phyloP scores from a whole-genome alignment of 2,888 invertebrate genomes.

The Dynastes maya region DNA sequence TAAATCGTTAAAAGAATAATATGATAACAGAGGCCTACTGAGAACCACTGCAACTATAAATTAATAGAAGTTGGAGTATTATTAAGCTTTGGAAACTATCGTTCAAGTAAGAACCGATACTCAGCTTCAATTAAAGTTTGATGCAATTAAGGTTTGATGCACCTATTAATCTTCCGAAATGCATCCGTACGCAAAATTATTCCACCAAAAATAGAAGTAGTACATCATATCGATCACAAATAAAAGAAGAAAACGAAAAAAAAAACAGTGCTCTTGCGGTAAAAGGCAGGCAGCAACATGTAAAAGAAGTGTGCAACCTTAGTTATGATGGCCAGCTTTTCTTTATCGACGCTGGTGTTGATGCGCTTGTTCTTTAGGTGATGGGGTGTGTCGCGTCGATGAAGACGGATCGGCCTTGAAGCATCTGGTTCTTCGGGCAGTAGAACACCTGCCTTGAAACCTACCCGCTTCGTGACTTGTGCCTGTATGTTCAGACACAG shows the following conservation, averaged over 20 bases:
- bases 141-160: too few relatives aligned
- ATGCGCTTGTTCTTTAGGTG: slow-evolving; percentile 99
- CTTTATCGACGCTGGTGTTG: slow-evolving; percentile 77
- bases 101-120: too few relatives aligned
- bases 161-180: background rate
- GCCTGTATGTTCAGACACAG: slow-evolving; percentile 65
- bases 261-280: slow-evolving; percentile 32
- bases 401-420: slow-evolving; percentile 79
- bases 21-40: too few relatives aligned
- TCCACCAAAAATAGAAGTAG: slow-evolving; percentile 44
- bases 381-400: slow-evolving; percentile 98
- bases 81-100: too few relatives aligned
- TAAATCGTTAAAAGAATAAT: too few relatives aligned
- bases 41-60: too few relatives aligned
- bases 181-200: too few relatives aligned
- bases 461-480: slow-evolving; percentile 76
- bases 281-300: slow-evolving; percentile 5
- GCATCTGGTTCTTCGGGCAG: slow-evolving; percentile 71
- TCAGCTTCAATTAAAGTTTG: too few relatives aligned
- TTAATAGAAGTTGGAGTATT: too few relatives aligned
- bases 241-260: slow-evolving; percentile 18
- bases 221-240: slow-evolving; percentile 11
- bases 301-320: slow-evolving; percentile 70
- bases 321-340: slow-evolving; percentile 83
- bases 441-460: slow-evolving; percentile 73